phyloP scores from a whole-genome alignment of 1,140 invertebrate species.

The Pollicipes pollicipes region DNA sequence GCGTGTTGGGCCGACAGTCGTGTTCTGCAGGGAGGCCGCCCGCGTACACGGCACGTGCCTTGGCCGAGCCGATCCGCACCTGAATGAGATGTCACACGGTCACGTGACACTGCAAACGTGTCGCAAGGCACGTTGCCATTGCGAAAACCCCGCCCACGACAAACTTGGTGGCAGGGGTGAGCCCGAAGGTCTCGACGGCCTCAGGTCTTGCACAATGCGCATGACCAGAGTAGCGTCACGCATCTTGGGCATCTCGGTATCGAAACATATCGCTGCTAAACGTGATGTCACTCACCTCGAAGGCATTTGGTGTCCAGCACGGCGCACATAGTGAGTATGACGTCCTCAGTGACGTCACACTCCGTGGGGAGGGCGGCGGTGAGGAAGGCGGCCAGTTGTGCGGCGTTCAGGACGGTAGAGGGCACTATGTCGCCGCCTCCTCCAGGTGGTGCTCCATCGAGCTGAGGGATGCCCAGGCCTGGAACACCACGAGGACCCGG shows the following conservation, averaged over 20 bases:
- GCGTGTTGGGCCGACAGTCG: slow-evolving; percentile 61
- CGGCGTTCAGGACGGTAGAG: slow-evolving; percentile 4
- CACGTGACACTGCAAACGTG: no score
- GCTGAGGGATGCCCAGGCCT: not conserved
- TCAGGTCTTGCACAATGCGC: no score
- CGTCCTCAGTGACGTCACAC: slow-evolving; percentile 26
- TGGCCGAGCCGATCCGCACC: slow-evolving; percentile 20
- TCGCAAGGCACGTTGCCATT: no score
- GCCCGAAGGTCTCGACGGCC: no score
- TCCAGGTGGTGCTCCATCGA: slow-evolving; percentile 17
- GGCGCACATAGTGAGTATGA: slow-evolving; percentile 46
- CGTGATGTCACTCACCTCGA: slow-evolving; percentile 45
- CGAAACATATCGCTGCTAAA: no score
- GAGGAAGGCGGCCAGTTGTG: slow-evolving; percentile 17
- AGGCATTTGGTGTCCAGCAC: slow-evolving; percentile 60
- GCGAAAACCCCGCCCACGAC: no score
- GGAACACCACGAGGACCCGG: no score
- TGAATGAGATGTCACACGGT: no score
- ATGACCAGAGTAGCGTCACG: no score
- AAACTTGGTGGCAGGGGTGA: no score
- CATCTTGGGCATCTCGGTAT: no score
- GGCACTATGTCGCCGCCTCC: slow-evolving; percentile 8
- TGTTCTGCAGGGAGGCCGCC: slow-evolving; percentile 53
- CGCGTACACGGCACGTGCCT: slow-evolving; percentile 52
- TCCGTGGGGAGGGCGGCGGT: slow-evolving; percentile 11